These are phyloP conservation scores for Heliconius hortense DNA, from an alignment of 2,888 invertebrate genomes.

Conservation along the genomic window DNA sequence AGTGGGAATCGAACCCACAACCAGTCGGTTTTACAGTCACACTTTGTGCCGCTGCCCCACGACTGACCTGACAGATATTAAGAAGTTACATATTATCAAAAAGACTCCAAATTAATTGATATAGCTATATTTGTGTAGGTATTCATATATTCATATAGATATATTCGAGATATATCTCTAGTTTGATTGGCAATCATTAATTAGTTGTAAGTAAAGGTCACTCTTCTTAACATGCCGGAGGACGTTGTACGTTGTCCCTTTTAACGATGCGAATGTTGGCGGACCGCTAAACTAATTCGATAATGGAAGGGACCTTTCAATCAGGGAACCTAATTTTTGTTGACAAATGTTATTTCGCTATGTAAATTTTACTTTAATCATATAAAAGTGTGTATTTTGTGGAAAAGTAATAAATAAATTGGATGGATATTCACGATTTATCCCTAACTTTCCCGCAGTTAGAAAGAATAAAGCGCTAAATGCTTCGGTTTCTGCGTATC, in stretches of 20 bases:
- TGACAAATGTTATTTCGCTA: neutral
- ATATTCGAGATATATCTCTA: no score
- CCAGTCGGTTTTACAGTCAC: no score
- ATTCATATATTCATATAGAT: neutral
- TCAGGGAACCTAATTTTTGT: constrained; percentile 15
- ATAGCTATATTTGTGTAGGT: neutral
- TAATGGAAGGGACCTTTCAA: constrained; percentile 30
- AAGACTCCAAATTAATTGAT: neutral
- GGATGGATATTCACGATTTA: no score
- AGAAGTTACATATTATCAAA: neutral
- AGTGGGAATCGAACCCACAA: no score
- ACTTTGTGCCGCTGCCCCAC: no score
- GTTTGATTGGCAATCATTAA: constrained; percentile 5
- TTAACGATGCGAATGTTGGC: constrained; percentile 17
- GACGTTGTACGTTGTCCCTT: constrained; percentile 27
- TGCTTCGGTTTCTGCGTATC: no score
- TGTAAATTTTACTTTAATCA: neutral
- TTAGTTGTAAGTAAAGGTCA: constrained; percentile 26
- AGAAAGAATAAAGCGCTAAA: no score
- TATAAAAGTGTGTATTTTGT: neutral
- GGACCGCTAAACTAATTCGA: constrained; percentile 33
- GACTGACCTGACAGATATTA: neutral
- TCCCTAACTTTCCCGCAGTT: no score
- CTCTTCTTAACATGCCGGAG: constrained; percentile 14
- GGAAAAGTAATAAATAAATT: neutral